phyloP scores from a whole-genome alignment of 2,113 vertebrate genomes.

The Lichenostomus cassidix region DNA sequence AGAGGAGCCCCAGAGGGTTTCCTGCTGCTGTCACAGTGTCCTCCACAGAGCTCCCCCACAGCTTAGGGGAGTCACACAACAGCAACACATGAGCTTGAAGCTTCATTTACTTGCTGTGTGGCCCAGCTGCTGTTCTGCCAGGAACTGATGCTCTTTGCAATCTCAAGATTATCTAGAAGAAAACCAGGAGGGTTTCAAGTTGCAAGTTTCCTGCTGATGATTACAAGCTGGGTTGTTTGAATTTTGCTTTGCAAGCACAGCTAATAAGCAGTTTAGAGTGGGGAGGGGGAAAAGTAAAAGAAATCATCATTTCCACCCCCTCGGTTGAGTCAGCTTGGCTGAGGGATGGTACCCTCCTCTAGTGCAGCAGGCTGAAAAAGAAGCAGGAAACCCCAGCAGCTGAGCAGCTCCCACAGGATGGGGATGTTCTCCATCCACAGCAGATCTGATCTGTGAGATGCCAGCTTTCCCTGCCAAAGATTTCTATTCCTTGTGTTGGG shows the following conservation, averaged over 20 bases:
- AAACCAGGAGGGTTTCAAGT: neutral
- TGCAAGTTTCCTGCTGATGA: neutral
- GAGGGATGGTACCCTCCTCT: neutral
- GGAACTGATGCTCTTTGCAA: neutral
- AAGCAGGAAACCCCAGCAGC: neutral
- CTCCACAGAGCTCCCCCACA: neutral
- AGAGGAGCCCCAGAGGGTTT: too few relatives aligned
- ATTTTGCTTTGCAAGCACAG: conserved; percentile 8
- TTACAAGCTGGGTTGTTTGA: neutral
- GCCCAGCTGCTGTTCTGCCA: neutral
- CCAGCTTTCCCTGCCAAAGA: neutral
- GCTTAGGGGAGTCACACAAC: neutral
- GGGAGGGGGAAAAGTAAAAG: neutral
- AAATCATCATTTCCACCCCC: neutral
- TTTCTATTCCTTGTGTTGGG: neutral
- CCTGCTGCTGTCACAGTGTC: neutral
- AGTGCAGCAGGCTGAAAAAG: neutral
- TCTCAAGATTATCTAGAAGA: conserved; percentile 1
- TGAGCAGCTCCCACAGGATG: neutral
- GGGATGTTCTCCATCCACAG: neutral
- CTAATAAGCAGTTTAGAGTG: neutral
- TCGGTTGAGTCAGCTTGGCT: neutral
- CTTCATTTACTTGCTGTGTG: neutral
- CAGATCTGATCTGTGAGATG: neutral
- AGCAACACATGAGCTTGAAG: neutral